Conservation (phyloP, 2,797 vertebrate genomes). For the Anas acuta region DNA sequence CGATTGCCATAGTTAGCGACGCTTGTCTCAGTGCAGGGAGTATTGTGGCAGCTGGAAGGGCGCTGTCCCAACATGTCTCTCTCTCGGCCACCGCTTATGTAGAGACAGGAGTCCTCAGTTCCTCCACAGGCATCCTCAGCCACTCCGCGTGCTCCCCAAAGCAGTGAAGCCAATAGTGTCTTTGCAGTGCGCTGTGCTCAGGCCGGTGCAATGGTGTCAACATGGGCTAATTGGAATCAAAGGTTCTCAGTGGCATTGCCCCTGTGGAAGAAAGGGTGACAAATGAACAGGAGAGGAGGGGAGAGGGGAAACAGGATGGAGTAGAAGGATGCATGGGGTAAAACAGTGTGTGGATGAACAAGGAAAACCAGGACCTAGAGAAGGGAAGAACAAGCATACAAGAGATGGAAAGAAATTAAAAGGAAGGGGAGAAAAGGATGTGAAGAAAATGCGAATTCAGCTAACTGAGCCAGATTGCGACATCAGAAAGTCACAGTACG, state of each 20-base stretch:
- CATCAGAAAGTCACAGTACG: accelerated
- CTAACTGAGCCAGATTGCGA: background rate
- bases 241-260: constrained; percentile 26
- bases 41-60: constrained; percentile 78
- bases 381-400: background rate
- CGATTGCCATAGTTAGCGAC: constrained; percentile 90
- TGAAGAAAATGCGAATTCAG: background rate
- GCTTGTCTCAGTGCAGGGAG: constrained; percentile 80
- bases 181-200: background rate
- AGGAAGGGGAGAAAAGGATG: background rate
- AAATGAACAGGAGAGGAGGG: accelerated
- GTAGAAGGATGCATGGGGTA: accelerated
- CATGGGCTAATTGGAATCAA: background rate
- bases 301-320: background rate
- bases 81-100: constrained; percentile 85
- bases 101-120: constrained; percentile 65
- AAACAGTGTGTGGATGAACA: accelerated
- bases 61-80: constrained; percentile 97
- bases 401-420: background rate
- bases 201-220: constrained; percentile 6
- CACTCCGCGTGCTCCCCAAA: background rate
- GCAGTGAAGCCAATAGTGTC: background rate
- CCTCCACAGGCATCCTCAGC: constrained; percentile 51
- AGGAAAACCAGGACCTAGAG: background rate
- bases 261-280: background rate